phyloP scores from a whole-genome alignment of 2,113 vertebrate species.

The Eudyptes chrysolophus region DNA sequence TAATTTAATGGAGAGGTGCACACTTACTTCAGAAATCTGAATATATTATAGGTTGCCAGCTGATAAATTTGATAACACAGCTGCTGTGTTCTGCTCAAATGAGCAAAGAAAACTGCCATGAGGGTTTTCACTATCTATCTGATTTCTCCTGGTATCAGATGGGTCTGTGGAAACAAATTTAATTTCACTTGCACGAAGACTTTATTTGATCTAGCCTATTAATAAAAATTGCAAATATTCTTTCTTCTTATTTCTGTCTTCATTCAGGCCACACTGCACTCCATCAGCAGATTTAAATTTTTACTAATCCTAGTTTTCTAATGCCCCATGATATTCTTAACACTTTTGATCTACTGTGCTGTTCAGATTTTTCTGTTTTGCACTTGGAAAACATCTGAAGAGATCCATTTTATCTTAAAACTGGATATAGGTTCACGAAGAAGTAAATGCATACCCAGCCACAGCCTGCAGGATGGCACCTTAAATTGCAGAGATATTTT shows the following conservation, averaged over 20 bases:
- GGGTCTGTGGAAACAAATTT: background rate
- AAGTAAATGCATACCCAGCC: background rate
- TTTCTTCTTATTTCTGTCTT: background rate
- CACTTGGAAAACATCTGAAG: background rate
- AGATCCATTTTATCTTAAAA: background rate
- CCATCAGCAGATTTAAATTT: background rate
- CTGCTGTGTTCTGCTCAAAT: background rate
- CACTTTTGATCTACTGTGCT: background rate
- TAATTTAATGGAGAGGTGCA: background rate
- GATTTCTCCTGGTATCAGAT: background rate
- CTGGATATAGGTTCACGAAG: background rate
- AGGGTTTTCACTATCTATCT: background rate
- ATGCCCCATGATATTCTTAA: background rate
- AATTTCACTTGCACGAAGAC: background rate
- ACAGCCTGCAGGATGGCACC: background rate
- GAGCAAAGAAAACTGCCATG: background rate
- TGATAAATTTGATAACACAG: constrained; percentile 7
- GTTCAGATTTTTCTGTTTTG: background rate
- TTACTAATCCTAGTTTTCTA: background rate
- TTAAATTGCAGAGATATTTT: background rate
- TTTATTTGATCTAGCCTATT: background rate
- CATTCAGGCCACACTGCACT: background rate
- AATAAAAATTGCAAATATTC: background rate
- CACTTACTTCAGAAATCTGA: background rate
- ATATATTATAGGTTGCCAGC: background rate